Evolutionary conservation across 1,140 invertebrate genomes (phyloP).

Genomic region (Hyposmocoma kahamanoa): DNA sequence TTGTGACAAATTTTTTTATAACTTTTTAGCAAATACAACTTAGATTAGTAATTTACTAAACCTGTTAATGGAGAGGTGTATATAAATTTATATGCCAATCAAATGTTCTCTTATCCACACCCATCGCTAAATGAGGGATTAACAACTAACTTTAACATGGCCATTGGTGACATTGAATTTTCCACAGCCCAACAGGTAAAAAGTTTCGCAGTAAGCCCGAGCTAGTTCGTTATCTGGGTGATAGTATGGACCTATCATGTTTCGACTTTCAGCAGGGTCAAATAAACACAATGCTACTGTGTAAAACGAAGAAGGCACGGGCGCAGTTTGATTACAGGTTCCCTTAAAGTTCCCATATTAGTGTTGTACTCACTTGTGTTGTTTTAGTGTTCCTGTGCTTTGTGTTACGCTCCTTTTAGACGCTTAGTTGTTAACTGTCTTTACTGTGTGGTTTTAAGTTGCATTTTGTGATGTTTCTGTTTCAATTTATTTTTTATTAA

Average conservation of each 20-base stretch:
- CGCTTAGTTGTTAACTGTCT: conserved; percentile 31
- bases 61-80: no score
- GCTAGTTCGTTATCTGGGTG: conserved; percentile 84
- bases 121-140: conserved; percentile 36
- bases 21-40: no score
- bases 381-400: conserved; percentile 63
- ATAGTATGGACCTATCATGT: conserved; percentile 84
- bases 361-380: conserved; percentile 65
- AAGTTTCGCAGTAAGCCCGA: conserved; percentile 89
- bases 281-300: conserved; percentile 77
- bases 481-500: no score
- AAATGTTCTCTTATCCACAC: no score
- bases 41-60: no score
- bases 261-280: conserved; percentile 90
- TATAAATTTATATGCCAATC: no score
- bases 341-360: conserved; percentile 30
- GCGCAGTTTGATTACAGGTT: conserved; percentile 81
- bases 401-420: conserved; percentile 45
- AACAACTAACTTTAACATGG: conserved; percentile 38
- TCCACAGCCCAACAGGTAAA: conserved; percentile 83
- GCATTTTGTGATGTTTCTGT: no score
- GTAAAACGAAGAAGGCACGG: conserved; percentile 79
- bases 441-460: no score
- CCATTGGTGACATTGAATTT: conserved; percentile 52
- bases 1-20: no score